Evolutionary conservation across 2,113 vertebrate species (phyloP).

Genomic region (Atractosteus spatula): DNA sequence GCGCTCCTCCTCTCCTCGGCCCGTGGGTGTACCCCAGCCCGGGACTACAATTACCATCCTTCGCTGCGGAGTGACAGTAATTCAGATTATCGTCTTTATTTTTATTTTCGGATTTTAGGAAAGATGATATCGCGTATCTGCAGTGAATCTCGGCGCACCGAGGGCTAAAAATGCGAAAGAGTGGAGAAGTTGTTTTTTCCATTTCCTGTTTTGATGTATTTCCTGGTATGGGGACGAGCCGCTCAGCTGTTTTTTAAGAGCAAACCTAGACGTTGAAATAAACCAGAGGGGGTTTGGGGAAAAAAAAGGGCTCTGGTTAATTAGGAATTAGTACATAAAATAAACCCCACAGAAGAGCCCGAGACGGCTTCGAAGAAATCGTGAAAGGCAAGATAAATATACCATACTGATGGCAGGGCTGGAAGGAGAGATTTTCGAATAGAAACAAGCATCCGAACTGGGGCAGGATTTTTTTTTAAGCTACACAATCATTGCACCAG

Average conservation of each 20-base stretch:
- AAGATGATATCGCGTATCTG: not conserved
- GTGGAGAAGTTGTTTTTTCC: not conserved
- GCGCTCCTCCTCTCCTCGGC: not conserved
- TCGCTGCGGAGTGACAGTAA: not conserved
- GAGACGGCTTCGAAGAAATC: not conserved
- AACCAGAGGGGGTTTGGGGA: not conserved
- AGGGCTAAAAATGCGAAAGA: constrained; percentile 2
- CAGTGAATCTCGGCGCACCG: not conserved
- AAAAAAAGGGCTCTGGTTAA: not conserved
- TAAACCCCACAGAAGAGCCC: not conserved
- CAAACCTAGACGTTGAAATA: constrained; percentile 1
- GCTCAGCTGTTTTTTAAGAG: constrained; percentile 21
- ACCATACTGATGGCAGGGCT: constrained; percentile 7
- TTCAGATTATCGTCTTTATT: constrained; percentile 11
- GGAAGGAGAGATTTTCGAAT: constrained; percentile 34
- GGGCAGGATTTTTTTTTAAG: constrained; percentile 4
- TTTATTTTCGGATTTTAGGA: constrained; percentile 8
- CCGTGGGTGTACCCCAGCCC: not conserved
- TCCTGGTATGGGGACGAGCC: constrained; percentile 17
- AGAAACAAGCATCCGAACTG: constrained; percentile 32
- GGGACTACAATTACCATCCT: constrained; percentile 12
- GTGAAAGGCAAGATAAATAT: not conserved
- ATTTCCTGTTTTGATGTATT: constrained; percentile 20
- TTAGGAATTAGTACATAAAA: not conserved
- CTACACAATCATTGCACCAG: constrained; percentile 20